Conservation (phyloP, 2,113 vertebrate species). For the Andinoacara biseriatus region DNA sequence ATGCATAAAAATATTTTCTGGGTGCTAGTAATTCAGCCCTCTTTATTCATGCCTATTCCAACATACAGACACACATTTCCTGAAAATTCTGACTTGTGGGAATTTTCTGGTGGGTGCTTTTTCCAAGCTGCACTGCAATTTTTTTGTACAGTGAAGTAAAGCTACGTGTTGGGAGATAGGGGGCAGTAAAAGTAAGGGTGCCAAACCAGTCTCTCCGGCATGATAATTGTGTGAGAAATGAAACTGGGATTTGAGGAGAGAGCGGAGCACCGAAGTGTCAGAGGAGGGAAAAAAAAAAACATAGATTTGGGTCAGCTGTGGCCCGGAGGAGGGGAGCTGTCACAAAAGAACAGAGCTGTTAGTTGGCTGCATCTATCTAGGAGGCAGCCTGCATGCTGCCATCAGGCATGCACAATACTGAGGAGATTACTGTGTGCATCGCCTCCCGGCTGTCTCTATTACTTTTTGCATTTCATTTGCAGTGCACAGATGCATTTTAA, state of each 20-base stretch:
- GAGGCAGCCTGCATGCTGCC: constrained; percentile 55
- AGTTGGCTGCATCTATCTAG: constrained; percentile 51
- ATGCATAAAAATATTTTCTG: neutral
- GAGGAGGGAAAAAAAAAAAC: neutral
- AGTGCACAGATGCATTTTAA: constrained; percentile 21
- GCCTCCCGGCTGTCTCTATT: constrained; percentile 17
- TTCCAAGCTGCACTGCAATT: neutral
- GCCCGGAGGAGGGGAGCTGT: constrained; percentile 68
- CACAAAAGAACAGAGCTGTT: constrained; percentile 50
- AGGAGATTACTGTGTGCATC: constrained; percentile 40
- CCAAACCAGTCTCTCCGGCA: constrained; percentile 10
- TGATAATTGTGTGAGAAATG: constrained; percentile 16
- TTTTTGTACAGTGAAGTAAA: neutral
- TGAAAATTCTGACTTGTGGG: neutral
- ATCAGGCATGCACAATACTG: constrained; percentile 51
- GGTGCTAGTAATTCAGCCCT: neutral
- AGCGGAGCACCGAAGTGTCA: constrained; percentile 1
- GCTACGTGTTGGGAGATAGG: constrained; percentile 40
- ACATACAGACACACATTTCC: neutral
- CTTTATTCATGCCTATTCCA: neutral
- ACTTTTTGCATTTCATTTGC: constrained; percentile 43
- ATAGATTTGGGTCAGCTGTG: constrained; percentile 68
- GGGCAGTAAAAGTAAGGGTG: constrained; percentile 63
- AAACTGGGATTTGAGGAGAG: constrained; percentile 18
- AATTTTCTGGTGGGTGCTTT: neutral